phyloP scores from a whole-genome alignment of 2,797 vertebrate genomes.

The Carapus acus region DNA sequence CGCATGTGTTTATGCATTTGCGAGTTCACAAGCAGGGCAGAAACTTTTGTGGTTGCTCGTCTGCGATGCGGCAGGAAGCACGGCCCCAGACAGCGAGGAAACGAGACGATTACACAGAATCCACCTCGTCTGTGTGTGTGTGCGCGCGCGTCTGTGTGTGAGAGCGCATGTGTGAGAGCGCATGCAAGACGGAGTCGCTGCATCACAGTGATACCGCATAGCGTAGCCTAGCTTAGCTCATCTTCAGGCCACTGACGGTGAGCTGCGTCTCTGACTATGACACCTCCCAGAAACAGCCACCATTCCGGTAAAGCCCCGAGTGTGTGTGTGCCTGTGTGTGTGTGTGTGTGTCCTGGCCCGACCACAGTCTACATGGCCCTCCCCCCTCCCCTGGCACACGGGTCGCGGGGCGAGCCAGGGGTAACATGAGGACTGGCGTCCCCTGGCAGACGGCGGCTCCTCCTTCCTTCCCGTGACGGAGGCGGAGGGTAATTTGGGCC shows the following conservation, averaged over 20 bases:
- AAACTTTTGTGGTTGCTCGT: constrained; percentile 33
- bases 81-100: too few relatives aligned
- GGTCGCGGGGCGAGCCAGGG: constrained; percentile 32
- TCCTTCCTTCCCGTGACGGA: constrained; percentile 44
- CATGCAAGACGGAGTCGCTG: too few relatives aligned
- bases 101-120: constrained; percentile 33
- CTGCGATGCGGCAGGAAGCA: constrained; percentile 47
- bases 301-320: constrained; percentile 38
- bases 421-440: constrained; percentile 36
- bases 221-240: constrained; percentile 15
- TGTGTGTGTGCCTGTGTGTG: constrained; percentile 4
- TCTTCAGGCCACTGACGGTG: constrained; percentile 21
- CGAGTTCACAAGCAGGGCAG: constrained; percentile 33
- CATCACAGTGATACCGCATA: too few relatives aligned
- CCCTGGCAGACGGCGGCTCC: constrained; percentile 32
- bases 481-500: constrained; percentile 45
- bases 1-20: constrained; percentile 16
- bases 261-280: constrained; percentile 28
- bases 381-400: constrained; percentile 18
- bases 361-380: constrained; percentile 34
- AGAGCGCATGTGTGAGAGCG: not conserved
- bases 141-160: constrained; percentile 3
- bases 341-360: constrained; percentile 20
- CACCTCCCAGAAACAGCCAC: constrained; percentile 34
- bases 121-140: too few relatives aligned